Percentiles rank a stretch among this genome's conserved stretches.
These are phyloP conservation scores for Mus minutoides DNA, from an alignment of 2,797 vertebrate species.

Conservation along the genomic window DNA sequence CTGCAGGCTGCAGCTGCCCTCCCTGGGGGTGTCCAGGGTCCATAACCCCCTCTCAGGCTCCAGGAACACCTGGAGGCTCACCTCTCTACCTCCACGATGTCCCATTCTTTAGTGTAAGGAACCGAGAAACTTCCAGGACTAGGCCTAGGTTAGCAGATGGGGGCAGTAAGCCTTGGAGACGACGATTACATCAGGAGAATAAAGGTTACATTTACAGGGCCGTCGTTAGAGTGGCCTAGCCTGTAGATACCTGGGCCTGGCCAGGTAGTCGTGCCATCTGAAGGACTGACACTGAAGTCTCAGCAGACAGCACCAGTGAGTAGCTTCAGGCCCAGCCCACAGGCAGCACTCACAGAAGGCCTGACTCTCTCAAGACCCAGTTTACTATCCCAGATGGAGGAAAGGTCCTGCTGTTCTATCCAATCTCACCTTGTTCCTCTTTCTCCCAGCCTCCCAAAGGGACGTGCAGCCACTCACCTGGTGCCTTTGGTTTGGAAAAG, in stretches of 20 bases:
- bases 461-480: neutral
- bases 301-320: neutral
- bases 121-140: neutral
- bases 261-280: neutral
- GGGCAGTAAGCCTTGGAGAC: neutral
- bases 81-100: neutral
- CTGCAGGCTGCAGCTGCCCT: neutral
- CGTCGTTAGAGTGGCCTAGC: neutral
- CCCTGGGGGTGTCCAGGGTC: neutral
- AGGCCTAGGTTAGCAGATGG: neutral
- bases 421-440: neutral
- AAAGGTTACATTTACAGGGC: neutral
- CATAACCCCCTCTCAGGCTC: neutral
- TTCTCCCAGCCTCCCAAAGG: neutral
- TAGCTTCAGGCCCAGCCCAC: neutral
- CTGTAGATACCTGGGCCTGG: neutral
- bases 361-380: neutral
- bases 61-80: neutral
- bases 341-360: neutral
- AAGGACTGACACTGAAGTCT: neutral
- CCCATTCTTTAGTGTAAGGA: neutral
- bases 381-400: neutral
- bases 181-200: neutral
- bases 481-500: neutral
- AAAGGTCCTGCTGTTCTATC: neutral